These are phyloP conservation scores for Anarhynchus alexandrinus DNA, from an alignment of 2,113 vertebrate genomes.

Conservation along the genomic window DNA sequence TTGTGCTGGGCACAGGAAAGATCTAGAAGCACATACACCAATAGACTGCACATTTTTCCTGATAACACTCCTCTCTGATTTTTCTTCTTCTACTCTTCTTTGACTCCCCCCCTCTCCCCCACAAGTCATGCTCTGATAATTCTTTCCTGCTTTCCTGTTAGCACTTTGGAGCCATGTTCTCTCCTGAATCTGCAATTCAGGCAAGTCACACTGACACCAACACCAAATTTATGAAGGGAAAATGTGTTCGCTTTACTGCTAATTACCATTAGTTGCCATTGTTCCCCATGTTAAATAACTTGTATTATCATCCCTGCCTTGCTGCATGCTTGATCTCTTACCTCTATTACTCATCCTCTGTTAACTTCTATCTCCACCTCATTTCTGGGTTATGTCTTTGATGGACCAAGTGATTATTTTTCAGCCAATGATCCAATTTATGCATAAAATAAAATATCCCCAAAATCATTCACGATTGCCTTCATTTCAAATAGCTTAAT, in stretches of 20 bases:
- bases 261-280: slow-evolving; percentile 21
- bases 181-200: background rate
- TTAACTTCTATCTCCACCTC: background rate
- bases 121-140: background rate
- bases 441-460: background rate
- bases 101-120: background rate
- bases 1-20: background rate
- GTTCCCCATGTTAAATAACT: background rate
- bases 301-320: background rate
- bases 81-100: background rate
- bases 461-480: background rate
- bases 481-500: slow-evolving; percentile 15
- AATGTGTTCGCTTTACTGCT: background rate
- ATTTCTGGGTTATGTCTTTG: slow-evolving; percentile 13
- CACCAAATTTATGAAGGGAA: background rate
- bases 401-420: slow-evolving; percentile 29
- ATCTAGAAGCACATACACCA: background rate
- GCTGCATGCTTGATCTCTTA: background rate
- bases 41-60: background rate
- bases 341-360: slow-evolving; percentile 14
- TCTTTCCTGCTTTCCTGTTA: background rate
- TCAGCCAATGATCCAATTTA: slow-evolving; percentile 33
- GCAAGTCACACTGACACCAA: background rate
- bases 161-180: background rate
- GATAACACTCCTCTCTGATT: background rate